These are phyloP conservation scores for Pristionchus maxplancki DNA, from an alignment of 2,888 invertebrate species.

Conservation along the genomic window DNA sequence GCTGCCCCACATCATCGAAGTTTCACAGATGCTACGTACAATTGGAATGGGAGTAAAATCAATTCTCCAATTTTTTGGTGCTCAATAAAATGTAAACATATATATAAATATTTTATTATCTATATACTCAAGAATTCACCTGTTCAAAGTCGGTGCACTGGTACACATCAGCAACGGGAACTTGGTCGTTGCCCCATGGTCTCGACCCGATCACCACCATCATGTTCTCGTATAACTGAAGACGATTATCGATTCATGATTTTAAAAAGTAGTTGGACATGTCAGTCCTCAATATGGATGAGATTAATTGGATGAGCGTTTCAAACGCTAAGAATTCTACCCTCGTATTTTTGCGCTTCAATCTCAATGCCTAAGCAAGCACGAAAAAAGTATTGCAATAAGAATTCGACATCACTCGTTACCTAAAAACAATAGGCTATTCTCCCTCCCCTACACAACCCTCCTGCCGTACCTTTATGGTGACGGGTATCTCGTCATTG, in stretches of 20 bases:
- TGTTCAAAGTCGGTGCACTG: conserved; percentile 58
- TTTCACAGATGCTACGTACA: background rate
- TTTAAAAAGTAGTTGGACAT: no score
- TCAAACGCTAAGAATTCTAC: no score
- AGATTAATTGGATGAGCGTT: no score
- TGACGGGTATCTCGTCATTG: conserved; percentile 54
- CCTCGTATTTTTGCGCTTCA: no score
- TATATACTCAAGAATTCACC: background rate
- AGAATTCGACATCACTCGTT: background rate
- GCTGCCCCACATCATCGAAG: background rate
- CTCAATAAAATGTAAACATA: no score
- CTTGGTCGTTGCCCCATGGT: conserved; percentile 54
- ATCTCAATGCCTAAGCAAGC: no score
- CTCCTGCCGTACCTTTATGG: conserved; percentile 52
- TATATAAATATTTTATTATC: background rate
- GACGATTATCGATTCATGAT: background rate
- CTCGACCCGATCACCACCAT: conserved; percentile 50
- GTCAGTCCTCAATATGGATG: no score
- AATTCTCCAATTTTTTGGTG: no score
- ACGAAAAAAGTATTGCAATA: no score
- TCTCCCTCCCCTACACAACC: no score
- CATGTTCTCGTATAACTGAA: conserved; percentile 50
- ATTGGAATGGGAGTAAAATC: no score
- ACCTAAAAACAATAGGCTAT: no score
- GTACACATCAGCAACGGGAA: conserved; percentile 54